phyloP scores from a whole-genome alignment of 37 sponge, comb jelly and placozoan species.

The Ianthella basta region DNA sequence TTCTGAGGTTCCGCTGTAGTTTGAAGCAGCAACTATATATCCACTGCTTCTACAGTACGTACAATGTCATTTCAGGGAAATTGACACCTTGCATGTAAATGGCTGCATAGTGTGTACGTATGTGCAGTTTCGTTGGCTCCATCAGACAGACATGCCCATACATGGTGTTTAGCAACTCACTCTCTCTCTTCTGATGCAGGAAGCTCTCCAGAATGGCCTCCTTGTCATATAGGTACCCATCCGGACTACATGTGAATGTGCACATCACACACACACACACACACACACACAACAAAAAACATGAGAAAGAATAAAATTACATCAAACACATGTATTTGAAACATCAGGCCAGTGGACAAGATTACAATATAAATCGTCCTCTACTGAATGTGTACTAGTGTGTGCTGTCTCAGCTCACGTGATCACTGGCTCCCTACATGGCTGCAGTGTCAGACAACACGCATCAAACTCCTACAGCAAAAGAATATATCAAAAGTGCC shows the following conservation, averaged over 20 bases:
- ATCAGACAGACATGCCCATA: too few relatives aligned
- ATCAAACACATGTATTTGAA: too few relatives aligned
- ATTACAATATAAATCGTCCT: not conserved
- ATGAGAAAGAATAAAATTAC: too few relatives aligned
- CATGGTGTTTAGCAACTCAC: slow-evolving; percentile 68
- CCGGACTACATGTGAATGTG: slow-evolving; percentile 46
- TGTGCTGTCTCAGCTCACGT: slow-evolving; percentile 55
- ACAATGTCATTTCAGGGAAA: too few relatives aligned
- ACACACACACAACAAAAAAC: too few relatives aligned
- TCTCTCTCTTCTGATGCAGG: slow-evolving; percentile 92
- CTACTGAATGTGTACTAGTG: not conserved
- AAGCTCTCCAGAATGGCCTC: slow-evolving; percentile 91
- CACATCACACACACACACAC: not conserved
- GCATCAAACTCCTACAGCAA: slow-evolving; percentile 84
- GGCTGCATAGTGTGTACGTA: too few relatives aligned
- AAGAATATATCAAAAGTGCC: too few relatives aligned
- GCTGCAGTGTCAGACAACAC: slow-evolving; percentile 90
- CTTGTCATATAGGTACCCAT: slow-evolving; percentile 93
- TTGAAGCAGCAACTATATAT: too few relatives aligned
- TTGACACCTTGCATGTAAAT: too few relatives aligned
- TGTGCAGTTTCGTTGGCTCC: too few relatives aligned
- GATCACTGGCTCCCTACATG: slow-evolving; percentile 90
- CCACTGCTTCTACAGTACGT: too few relatives aligned
- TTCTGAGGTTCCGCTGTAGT: too few relatives aligned
- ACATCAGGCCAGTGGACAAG: not conserved